Base-by-base conservation (phyloP, 2,113 vertebrate genomes). In the Silurus asotus region DNA sequence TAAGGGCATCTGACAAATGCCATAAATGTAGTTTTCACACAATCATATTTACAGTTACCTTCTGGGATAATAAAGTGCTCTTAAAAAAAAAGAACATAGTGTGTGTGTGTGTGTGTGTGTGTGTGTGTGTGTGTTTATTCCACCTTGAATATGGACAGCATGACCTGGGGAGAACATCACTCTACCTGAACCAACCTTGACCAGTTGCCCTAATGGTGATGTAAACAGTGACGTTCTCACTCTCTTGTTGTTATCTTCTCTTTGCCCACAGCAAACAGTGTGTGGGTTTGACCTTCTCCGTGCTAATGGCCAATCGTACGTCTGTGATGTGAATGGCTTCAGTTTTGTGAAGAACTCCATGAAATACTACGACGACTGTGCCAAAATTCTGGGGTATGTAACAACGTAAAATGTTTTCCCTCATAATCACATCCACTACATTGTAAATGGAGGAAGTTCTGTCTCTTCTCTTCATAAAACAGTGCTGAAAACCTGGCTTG, bases 311-410 rank as follows among this genome's bases (percentile, higher is more conserved):
- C 97, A 97, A 82, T 97, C 97, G n/a, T 97, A 97, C 75, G 97
- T 97, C 59, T 97, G 97, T 90, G 97, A 97, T 82, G 97, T 97
- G 77, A 97, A 97, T 83, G 97, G 97, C 87, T 97, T 97, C 93
- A 97, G 97, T 93, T 97, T 97, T 89, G 97, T 97, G 91, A 97
- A 97, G 93, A 97, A 97, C 90, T 97, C 97, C 83, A 97, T 97
- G 97, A 97, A 97, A 91, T 97, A 97, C 91, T 97, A 97, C 86
- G 96, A 97, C 89, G 97, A 97, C 91, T 97, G 97, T 91, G 97
- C 97, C 88, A 97, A 97, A 92, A 97, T 97, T 86, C 93, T 97
- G 86, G 97, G 97, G 97, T 97, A 94, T 95, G 95, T 88, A 64
- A 8, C 58, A 77, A 4, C 23, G 19, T 14, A 1, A n/a, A n/a